Evolutionary conservation across 2,888 invertebrate genomes (phyloP).

Genomic region (Odontocerum albicorne): DNA sequence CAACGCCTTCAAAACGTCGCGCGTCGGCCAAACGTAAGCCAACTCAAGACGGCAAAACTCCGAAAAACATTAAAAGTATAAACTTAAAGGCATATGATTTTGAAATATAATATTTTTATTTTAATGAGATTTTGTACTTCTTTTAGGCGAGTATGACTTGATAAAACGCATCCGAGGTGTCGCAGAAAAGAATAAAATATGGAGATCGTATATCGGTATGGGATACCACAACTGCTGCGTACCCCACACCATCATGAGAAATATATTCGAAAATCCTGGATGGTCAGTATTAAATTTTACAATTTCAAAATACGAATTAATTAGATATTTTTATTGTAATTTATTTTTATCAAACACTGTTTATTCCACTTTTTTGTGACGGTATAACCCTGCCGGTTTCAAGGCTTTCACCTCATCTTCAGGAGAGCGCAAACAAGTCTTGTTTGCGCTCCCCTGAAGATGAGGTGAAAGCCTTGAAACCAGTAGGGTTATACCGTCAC

Average conservation of each 20-base stretch:
- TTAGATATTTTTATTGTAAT: too few species aligned
- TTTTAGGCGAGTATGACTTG: constrained; percentile 87
- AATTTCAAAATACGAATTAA: neutral
- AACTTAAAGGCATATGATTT: neutral
- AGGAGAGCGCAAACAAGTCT: too few species aligned
- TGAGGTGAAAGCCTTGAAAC: too few species aligned
- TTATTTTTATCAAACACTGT: too few species aligned
- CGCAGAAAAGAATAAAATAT: constrained; percentile 86
- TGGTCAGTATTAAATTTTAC: constrained; percentile 76
- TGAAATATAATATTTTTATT: neutral
- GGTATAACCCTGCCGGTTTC: too few species aligned
- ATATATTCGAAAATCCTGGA: constrained; percentile 98
- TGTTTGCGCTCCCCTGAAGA: too few species aligned
- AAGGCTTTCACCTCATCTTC: too few species aligned
- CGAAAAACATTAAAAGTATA: neutral
- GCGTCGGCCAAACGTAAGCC: neutral
- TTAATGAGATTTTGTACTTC: constrained; percentile 18
- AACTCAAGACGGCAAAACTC: neutral
- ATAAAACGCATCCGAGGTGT: constrained; percentile 77
- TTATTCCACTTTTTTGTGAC: too few species aligned
- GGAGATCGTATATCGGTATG: constrained; percentile 97
- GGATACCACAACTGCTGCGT: constrained; percentile 98
- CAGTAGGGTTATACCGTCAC: too few species aligned
- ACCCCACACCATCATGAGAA: constrained; percentile 93
- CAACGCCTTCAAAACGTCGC: too few species aligned